Evolutionary conservation across 2,797 vertebrate species (phyloP), one percentile per base, ranked within the genome.

Genomic region (Pangasius macronema): DNA sequence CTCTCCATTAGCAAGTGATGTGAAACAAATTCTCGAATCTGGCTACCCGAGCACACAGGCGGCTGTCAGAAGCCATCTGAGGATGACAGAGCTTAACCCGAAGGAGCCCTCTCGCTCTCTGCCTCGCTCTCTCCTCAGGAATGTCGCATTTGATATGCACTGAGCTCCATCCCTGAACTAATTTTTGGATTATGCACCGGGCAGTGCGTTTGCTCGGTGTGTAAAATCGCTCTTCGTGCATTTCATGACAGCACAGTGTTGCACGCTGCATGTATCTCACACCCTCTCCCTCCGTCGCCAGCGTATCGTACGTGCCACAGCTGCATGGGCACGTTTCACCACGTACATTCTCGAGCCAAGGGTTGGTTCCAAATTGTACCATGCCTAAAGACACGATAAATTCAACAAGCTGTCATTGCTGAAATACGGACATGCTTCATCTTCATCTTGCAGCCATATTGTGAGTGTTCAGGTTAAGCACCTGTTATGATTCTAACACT

Each of bases 71-170:
- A 86, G 80, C 84, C 81, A 9, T 85, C 72, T 30, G 51, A 76
- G 72, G 70, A 87, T 88, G 85, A 86, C 89, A 33, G 36, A 5
- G 46, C 79, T 83, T 73, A 87, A 86, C 76, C 86, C 85, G 20
- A 55, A 27, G 61, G n/a, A 36, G 59, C 81, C 59, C 27, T 30
- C 79, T 61, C 57, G 39, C 53, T 70, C 49, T 72, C n/a, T 1
- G 11, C 36, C 36, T 36, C 20, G 16, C 36, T 16, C 33, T 81
- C 16, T 82, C 46, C 36, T n/a, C 39, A 73, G 79, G 85, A 88
- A 89, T 90, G 73, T 84, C 76, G 33, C 83, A 88, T 90, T 89
- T 84, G 73, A 87, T 84, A 86, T 83, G 80, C 85, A 10, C 55
- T 72, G 76, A 89, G 87, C 77, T 87, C 63, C 57, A 80, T 88